Conservation (phyloP, 2,113 vertebrate genomes). For the Probosciger aterrimus region DNA sequence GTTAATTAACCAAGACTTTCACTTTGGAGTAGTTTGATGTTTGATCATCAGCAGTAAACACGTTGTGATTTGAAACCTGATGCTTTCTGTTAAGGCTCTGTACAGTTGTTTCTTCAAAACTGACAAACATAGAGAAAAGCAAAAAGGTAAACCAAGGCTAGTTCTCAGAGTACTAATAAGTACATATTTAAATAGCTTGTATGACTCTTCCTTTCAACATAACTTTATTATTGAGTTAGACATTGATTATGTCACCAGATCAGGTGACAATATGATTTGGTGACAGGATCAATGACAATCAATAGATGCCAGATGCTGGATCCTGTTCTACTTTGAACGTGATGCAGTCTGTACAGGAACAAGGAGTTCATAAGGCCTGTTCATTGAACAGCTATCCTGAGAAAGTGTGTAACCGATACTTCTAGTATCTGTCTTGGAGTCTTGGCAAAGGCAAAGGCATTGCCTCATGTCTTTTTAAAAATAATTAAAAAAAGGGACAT, state of each 20-base stretch:
- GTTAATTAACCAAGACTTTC: not conserved
- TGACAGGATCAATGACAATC: no score
- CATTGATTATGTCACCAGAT: not conserved
- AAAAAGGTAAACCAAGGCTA: not conserved
- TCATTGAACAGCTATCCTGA: not conserved
- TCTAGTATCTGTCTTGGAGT: not conserved
- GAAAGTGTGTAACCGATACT: not conserved
- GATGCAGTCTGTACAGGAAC: not conserved
- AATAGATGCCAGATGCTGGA: not conserved
- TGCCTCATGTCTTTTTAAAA: rapidly evolving
- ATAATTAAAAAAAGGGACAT: not conserved
- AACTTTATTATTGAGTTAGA: not conserved
- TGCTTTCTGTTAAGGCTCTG: not conserved
- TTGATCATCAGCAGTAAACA: not conserved
- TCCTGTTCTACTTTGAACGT: not conserved
- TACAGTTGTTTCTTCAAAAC: not conserved
- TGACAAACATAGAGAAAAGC: not conserved
- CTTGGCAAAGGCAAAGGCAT: not conserved
- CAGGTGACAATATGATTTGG: no score
- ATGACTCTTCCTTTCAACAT: not conserved
- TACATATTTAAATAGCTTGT: not conserved
- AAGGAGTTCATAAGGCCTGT: not conserved
- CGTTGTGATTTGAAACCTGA: not conserved
- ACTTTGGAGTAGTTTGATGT: not conserved
- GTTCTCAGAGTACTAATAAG: not conserved